Percentiles rank a stretch among this genome's conserved stretches.
These are phyloP conservation scores for Neopipo cinnamomea DNA, from an alignment of 2,113 vertebrate genomes.

Conservation along the genomic window DNA sequence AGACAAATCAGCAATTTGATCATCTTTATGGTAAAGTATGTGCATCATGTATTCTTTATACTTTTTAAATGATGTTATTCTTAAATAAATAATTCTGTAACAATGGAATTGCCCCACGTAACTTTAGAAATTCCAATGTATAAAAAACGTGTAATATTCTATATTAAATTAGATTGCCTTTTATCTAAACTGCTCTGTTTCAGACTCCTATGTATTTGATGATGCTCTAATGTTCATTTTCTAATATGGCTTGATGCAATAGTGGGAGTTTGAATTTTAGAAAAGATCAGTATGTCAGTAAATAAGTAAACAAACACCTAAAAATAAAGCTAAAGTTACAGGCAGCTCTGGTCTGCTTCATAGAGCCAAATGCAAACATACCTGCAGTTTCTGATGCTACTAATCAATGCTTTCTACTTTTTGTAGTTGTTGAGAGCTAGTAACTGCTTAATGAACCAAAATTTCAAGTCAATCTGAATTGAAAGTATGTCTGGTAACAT, in stretches of 20 bases:
- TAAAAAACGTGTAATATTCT: neutral
- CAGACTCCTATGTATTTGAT: neutral
- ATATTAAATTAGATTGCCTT: neutral
- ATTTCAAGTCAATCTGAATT: neutral
- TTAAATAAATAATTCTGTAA: neutral
- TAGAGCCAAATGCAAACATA: neutral
- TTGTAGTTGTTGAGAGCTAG: neutral
- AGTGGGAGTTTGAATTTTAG: neutral
- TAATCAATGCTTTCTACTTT: neutral
- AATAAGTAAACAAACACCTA: neutral
- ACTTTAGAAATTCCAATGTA: neutral
- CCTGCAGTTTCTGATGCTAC: neutral
- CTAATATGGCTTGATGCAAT: neutral
- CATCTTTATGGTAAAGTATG: neutral
- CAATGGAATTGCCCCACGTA: neutral
- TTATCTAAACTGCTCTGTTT: neutral
- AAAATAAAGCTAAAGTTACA: neutral
- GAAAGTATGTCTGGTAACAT: neutral
- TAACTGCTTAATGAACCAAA: neutral
- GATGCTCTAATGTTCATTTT: neutral
- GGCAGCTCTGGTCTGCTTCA: neutral
- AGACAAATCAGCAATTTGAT: neutral
- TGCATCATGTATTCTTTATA: neutral
- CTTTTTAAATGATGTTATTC: neutral
- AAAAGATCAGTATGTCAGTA: neutral